Conservation (phyloP, 2,888 invertebrate genomes). For the Hirudinaria manillensis region DNA sequence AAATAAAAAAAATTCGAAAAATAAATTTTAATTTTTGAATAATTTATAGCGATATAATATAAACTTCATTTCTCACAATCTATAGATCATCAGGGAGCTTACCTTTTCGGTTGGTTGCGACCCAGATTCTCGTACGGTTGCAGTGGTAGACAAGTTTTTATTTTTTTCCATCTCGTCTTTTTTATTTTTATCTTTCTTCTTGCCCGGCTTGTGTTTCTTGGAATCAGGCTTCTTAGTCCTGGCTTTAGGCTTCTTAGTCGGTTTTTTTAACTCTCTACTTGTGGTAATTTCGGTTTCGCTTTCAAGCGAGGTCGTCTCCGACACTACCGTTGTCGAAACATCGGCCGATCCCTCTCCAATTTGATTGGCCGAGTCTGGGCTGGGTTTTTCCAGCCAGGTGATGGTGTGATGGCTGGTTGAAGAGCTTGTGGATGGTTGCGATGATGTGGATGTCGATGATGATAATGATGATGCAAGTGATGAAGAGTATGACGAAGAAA, state of each 20-base stretch:
- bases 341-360: neutral
- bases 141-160: neutral
- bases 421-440: neutral
- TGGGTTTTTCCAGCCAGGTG: slow-evolving; percentile 5
- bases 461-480: neutral
- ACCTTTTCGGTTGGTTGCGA: no score
- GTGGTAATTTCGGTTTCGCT: neutral
- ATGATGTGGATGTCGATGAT: neutral
- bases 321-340: neutral
- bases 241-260: neutral
- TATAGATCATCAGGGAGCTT: no score
- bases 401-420: neutral
- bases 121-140: no score
- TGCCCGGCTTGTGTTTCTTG: slow-evolving; percentile 11
- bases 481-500: neutral
- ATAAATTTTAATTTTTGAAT: no score
- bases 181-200: neutral
- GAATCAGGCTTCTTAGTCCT: neutral
- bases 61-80: no score
- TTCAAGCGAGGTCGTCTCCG: neutral
- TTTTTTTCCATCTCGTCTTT: slow-evolving; percentile 4
- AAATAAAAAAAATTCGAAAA: no score
- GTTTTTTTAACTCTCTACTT: neutral
- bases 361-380: neutral
- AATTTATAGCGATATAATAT: no score